Evolutionary conservation across 2,888 invertebrate species (phyloP), one percentile per base, ranked within the genome.

Genomic region (Eurytoma californica): DNA sequence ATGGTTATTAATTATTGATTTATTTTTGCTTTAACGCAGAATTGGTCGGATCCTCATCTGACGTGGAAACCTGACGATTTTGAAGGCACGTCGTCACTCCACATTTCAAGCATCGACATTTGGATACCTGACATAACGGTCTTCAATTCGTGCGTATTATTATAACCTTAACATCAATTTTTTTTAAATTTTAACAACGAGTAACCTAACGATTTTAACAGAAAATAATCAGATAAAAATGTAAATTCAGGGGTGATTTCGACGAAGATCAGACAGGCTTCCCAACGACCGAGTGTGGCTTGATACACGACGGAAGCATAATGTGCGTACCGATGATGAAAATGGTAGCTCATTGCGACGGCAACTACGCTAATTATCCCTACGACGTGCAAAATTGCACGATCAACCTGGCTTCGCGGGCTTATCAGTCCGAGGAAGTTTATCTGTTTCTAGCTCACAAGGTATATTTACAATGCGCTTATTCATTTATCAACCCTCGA

Each of bases 91-190:
- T 90, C 91, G 13, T 91, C 91, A 65, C 89, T 94, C 9, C 92
- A 93, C 83, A 88, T 95, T 14, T 92, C 92, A 12, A 93, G 93
- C 82, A 90, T 92, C 72, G 91, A 93, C 80, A 92, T 97, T 72
- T 97, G 96, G 96, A 91, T 92, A 12, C 96, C 96, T 0, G 94
- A 94, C 83, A 91, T 96, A 85, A 92, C 94, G 0, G 88, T 95
- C 16, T 95, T 94, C 84, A 96, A 96, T 85, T 91, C 92, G 93
- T 92, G 88, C 89, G 89, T 81, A 49, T 7, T 53, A 47, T 55
- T 20, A 14, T 68, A 3, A 61, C 14, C n/a, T 14, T 13, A n/a
- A 63, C 2, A 69, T 75, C 57, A 60, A 0, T 16, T 67, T 39
- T 39, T 39, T 39, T 39, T 39, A 2, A 24, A 39, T 39, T 39